Percentiles rank a stretch among this genome's conserved stretches.
Evolutionary conservation across 2,797 vertebrate genomes (phyloP).

Genomic region (Dendrocincla fuliginosa): DNA sequence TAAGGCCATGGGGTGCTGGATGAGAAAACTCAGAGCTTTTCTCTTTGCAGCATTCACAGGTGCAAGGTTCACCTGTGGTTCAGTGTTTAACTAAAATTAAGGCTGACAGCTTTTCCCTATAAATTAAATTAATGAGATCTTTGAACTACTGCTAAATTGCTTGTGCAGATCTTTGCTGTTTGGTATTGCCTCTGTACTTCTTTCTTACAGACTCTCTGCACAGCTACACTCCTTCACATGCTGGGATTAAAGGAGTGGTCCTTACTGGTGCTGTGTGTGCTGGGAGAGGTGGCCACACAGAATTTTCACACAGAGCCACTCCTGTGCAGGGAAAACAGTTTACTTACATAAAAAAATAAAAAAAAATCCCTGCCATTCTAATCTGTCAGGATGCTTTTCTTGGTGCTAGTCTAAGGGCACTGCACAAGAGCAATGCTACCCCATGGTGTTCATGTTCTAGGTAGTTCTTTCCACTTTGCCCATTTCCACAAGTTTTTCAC

Average conservation of each 20-base stretch:
- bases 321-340: not conserved
- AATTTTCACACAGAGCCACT: not conserved
- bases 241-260: not conserved
- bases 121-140: conserved; percentile 69
- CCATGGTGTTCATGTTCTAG: accelerated
- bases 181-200: not conserved
- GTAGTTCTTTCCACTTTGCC: not conserved
- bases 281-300: not conserved
- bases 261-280: not conserved
- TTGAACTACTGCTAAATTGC: conserved; percentile 40
- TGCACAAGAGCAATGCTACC: not conserved
- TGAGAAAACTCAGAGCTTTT: not conserved
- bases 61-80: conserved; percentile 51
- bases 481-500: not conserved
- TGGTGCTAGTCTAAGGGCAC: not conserved
- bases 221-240: accelerated
- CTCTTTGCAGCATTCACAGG: not conserved
- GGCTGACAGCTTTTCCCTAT: conserved; percentile 63
- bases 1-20: not conserved
- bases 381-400: not conserved
- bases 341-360: not conserved
- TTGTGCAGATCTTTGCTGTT: not conserved
- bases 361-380: not conserved
- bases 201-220: not conserved
- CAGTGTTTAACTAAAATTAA: conserved; percentile 54